Evolutionary conservation across 2,113 vertebrate species (phyloP).

Genomic region (Taurulus bubalis): DNA sequence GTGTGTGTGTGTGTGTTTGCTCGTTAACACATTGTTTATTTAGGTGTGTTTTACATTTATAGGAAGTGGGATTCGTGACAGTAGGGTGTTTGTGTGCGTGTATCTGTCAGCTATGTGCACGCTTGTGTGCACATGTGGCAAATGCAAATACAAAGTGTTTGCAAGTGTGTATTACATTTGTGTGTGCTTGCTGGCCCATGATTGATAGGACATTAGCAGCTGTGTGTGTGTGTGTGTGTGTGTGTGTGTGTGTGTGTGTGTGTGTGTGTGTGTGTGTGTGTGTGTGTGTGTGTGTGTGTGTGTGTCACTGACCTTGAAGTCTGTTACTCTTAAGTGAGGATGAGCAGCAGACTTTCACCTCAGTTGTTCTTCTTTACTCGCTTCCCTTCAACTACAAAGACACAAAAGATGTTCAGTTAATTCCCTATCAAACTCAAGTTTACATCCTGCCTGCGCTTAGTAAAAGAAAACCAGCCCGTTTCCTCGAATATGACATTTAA

Average conservation of each 20-base stretch:
- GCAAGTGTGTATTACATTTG: not conserved
- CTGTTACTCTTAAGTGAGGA: conserved; percentile 45
- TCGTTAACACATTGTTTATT: not conserved
- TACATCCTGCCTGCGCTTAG: conserved; percentile 53
- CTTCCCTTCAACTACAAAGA: conserved; percentile 56
- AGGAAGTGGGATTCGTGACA: not conserved
- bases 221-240: conserved; percentile 10
- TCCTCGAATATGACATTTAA: conserved; percentile 75
- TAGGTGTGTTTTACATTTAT: not conserved
- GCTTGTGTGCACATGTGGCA: not conserved
- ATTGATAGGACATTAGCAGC: conserved; percentile 9
- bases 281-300: conserved; percentile 3
- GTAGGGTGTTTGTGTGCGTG: not conserved
- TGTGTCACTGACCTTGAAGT: conserved; percentile 62
- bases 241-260: conserved; percentile 22
- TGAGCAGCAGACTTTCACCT: conserved; percentile 38
- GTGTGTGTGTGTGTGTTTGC: not conserved
- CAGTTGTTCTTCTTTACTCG: conserved; percentile 42
- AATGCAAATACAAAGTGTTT: conserved; percentile 13
- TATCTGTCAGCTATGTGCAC: not conserved
- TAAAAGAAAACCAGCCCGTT: conserved; percentile 40
- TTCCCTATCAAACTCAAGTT: conserved; percentile 45
- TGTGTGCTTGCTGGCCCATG: not conserved
- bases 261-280: too few species aligned
- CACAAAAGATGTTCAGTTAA: conserved; percentile 19